phyloP scores from a whole-genome alignment of 2,888 invertebrate genomes.

The Xestia c-nigrum region DNA sequence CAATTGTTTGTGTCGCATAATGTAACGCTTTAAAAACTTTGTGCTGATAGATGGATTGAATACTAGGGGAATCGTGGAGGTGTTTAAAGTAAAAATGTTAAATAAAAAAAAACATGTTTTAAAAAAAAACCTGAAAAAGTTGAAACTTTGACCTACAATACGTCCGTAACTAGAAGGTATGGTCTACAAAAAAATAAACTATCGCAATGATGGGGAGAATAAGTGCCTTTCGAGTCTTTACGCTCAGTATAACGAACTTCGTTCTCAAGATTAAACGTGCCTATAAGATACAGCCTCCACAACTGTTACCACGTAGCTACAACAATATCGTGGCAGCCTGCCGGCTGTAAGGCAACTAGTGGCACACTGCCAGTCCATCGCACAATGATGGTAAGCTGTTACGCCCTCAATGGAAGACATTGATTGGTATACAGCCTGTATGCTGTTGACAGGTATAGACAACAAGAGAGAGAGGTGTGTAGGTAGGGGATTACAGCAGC shows the following conservation, averaged over 20 bases:
- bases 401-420: constrained; percentile 11
- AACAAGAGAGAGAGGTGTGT: neutral
- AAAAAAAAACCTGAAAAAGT: too few relatives aligned
- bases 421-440: constrained; percentile 13
- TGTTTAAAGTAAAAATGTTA: too few relatives aligned
- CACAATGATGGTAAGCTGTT: constrained; percentile 37
- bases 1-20: too few relatives aligned
- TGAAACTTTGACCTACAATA: neutral
- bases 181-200: neutral
- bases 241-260: neutral
- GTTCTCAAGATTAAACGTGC: neutral
- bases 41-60: too few relatives aligned
- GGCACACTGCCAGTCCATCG: constrained; percentile 58
- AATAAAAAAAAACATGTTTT: too few relatives aligned
- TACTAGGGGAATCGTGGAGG: too few relatives aligned
- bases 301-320: constrained; percentile 30
- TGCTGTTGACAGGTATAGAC: constrained; percentile 11
- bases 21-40: too few relatives aligned
- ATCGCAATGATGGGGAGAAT: neutral
- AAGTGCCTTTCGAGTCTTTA: neutral
- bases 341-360: constrained; percentile 36
- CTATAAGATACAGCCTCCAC: constrained; percentile 2
- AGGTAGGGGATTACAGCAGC: neutral
- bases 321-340: constrained; percentile 21
- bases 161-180: neutral